Conservation (phyloP, 2,888 invertebrate species). For the Clusia tigrina region DNA sequence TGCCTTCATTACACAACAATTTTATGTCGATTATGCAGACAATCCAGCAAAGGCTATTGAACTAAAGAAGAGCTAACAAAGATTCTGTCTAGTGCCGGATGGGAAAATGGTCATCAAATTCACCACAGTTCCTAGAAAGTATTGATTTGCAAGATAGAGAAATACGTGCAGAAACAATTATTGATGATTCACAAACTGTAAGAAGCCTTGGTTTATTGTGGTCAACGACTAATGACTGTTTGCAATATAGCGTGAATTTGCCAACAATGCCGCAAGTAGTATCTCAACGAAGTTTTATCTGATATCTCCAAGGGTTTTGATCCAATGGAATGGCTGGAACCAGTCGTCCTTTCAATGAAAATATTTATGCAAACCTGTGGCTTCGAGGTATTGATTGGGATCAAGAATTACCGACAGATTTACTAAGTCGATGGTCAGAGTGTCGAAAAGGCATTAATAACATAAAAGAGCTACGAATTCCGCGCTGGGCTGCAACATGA, state of each 20-base stretch:
- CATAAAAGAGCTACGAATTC: too few relatives aligned
- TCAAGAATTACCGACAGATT: conserved; percentile 12
- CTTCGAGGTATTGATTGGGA: conserved; percentile 18
- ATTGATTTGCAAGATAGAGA: conserved; percentile 10
- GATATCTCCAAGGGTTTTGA: conserved; percentile 17
- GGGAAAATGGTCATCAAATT: conserved; percentile 20
- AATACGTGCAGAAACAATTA: conserved; percentile 11
- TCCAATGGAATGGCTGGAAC: conserved; percentile 19
- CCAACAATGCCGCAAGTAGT: not conserved
- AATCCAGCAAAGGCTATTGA: not conserved
- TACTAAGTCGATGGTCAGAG: too few relatives aligned
- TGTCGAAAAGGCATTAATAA: too few relatives aligned
- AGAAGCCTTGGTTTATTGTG: conserved; percentile 25
- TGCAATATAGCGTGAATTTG: conserved; percentile 14
- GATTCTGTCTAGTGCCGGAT: conserved; percentile 1
- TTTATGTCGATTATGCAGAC: conserved; percentile 10
- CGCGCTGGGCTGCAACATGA: too few relatives aligned
- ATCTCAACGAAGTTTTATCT: conserved; percentile 14
- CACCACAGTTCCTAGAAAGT: conserved; percentile 1
- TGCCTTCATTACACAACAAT: not conserved
- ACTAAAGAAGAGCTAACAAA: not conserved
- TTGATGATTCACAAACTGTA: conserved; percentile 9
- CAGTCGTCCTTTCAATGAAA: conserved; percentile 11
- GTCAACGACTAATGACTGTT: conserved; percentile 9
- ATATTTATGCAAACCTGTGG: conserved; percentile 22